A percentile compares a stretch with the other conserved stretches of the same genome.
Evolutionary conservation across 2,797 vertebrate genomes (phyloP).

Genomic region (Cyclopterus lumpus): DNA sequence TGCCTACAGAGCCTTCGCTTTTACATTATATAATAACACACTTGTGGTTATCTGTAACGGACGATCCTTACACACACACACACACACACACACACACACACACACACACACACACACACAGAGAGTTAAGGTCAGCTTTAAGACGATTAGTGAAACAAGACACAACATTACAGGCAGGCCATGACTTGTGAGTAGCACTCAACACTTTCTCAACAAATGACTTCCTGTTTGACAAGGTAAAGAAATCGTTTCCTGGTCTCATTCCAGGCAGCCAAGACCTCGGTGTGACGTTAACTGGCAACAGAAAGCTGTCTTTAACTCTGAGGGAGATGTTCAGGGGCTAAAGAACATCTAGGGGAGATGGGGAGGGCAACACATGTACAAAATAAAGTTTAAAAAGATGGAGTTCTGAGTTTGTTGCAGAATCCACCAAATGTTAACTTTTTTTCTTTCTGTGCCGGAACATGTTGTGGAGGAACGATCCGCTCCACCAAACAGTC

Average conservation of each 20-base stretch:
- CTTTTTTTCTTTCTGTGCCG: background rate
- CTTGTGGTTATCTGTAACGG: background rate
- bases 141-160: background rate
- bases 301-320: background rate
- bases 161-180: background rate
- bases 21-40: background rate
- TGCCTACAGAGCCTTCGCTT: background rate
- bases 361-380: background rate
- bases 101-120: no score
- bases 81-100: no score
- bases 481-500: background rate
- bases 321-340: background rate
- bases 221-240: constrained; percentile 27
- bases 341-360: background rate
- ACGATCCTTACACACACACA: background rate
- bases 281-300: background rate
- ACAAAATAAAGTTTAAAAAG: background rate
- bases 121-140: background rate
- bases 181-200: background rate
- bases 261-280: background rate
- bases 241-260: constrained; percentile 16
- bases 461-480: background rate
- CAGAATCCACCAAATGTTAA: background rate
- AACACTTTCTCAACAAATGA: background rate
- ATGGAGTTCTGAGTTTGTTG: background rate